These are phyloP conservation scores for Sebastes minor DNA, from an alignment of 2,797 vertebrate species.

Conservation along the genomic window DNA sequence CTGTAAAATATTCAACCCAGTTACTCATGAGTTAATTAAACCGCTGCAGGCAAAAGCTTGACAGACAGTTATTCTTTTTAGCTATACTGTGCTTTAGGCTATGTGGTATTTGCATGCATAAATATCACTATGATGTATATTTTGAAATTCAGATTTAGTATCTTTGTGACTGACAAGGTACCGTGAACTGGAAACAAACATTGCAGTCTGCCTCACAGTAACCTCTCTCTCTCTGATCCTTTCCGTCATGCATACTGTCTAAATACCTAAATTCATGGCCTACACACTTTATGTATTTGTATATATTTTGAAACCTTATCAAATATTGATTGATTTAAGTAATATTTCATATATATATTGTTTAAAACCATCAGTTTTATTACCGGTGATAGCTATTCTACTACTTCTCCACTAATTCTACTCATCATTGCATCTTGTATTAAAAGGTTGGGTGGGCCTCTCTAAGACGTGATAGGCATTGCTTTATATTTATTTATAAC, in stretches of 20 bases:
- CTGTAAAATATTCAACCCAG: not conserved
- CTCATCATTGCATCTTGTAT: no score
- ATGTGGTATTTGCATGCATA: not conserved
- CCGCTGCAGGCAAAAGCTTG: not conserved
- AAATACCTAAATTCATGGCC: not conserved
- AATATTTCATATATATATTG: no score
- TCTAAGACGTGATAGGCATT: no score
- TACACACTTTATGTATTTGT: not conserved
- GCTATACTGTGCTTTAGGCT: not conserved
- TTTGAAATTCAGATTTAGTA: conserved; percentile 2
- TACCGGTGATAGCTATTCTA: no score
- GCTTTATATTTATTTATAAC: no score
- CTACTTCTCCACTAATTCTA: no score
- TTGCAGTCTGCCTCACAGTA: not conserved
- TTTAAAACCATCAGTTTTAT: no score
- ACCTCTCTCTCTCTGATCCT: not conserved
- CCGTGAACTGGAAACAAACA: not conserved
- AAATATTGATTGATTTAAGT: no score
- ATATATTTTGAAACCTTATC: not conserved
- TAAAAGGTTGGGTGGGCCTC: no score
- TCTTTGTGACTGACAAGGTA: not conserved
- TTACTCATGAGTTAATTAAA: not conserved
- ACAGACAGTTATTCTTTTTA: not conserved
- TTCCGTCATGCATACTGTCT: not conserved
- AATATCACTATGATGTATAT: not conserved